Evolutionary conservation across 37 sponge, comb jelly and placozoan species (phyloP), one percentile per base, ranked within the genome.

Genomic region (Aplysina aerophoba): DNA sequence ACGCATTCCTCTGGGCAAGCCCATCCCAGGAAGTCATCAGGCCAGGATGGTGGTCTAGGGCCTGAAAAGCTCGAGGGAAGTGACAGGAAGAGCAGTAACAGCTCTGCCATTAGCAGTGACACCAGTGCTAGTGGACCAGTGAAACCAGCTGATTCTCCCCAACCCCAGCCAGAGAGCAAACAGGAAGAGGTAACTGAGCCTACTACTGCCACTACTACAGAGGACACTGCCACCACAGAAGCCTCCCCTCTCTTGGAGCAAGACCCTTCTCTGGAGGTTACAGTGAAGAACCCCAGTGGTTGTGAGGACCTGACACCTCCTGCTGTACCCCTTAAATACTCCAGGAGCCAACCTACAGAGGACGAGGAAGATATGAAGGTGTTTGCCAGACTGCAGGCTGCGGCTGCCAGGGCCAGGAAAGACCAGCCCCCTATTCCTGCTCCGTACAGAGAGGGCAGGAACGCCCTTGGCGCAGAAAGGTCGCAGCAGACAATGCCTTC

Each of bases 21-120:
- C 71, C 71, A 31, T 28, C 71, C 71, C 71, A 69, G 71, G 71
- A 69, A 69, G 71, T 69, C 71, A 30, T 69, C 6, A 69, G 17
- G 19, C 35, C 34, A 31, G 34, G 71, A 44, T 44, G 50, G 3
- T 44, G 50, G 8, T 44, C 6, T 44, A 8, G 50, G 50, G 8
- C 50, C 50, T 44, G 8, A 44, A 44, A 44, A 44, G 50, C 6
- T 44, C 3, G 50, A 44, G 35, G 12, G 8, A 16, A 27, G 35
- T 31, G 71, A 30, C 71, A 69, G 71, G 71, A 69, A 69, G 34
- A 34, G 35, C 33, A 69, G 71, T 69, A 69, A n/a, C 6, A 69
- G 71, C 34, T 30, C 71, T 11, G 33, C 17, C 71, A 31, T 16
- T 27, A 69, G 33, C 34, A 69, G 34, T 30, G 34, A 35, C 34